Evolutionary conservation across 2,797 vertebrate genomes (phyloP).

Genomic region (Pristis pectinata): DNA sequence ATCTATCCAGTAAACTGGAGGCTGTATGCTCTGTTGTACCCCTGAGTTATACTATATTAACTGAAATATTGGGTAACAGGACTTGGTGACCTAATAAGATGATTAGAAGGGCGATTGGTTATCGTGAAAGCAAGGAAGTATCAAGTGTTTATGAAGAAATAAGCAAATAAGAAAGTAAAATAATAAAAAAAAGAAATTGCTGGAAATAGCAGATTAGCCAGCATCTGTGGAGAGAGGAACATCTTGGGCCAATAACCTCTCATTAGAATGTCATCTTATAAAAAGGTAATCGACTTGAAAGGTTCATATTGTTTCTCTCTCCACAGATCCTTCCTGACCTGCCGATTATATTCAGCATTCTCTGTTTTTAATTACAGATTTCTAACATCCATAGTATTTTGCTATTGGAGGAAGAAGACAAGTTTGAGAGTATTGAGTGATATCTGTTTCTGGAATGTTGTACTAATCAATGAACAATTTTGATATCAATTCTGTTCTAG

Average conservation of each 20-base stretch:
- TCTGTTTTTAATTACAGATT: no score
- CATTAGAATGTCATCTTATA: no score
- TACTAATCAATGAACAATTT: background rate
- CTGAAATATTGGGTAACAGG: background rate
- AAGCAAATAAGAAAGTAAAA: background rate
- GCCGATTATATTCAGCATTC: no score
- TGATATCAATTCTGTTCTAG: background rate
- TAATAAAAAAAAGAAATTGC: no score
- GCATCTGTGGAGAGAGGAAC: no score
- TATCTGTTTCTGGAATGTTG: background rate
- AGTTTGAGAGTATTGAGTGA: background rate
- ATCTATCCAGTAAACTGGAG: background rate
- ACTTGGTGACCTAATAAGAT: background rate
- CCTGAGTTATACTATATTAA: background rate
- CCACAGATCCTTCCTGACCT: no score
- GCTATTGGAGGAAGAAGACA: no score
- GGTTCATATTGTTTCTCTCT: no score
- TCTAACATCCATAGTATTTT: no score
- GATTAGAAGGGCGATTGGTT: background rate
- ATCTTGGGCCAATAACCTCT: no score
- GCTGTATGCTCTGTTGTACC: background rate
- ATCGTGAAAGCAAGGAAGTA: background rate
- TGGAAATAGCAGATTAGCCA: no score
- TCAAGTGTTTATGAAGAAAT: background rate
- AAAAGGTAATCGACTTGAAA: no score